A percentile compares a stretch with the other conserved stretches of the same genome.
Evolutionary conservation across 1,140 invertebrate species (phyloP).

Genomic region (Chironomus tepperi): DNA sequence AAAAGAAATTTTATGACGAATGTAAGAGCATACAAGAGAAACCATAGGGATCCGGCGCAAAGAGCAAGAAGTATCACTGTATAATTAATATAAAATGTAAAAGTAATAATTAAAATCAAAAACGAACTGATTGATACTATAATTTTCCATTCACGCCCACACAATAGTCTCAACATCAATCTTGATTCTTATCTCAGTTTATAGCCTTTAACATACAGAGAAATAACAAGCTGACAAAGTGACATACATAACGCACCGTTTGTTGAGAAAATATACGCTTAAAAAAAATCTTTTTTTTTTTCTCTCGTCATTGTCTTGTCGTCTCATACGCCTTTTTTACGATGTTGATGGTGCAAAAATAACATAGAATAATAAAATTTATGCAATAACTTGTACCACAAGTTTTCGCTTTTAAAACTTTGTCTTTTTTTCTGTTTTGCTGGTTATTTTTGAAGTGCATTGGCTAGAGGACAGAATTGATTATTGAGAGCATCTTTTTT

Average conservation of each 20-base stretch:
- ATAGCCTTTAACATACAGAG: not conserved
- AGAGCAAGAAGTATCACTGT: no score
- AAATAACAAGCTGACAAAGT: not conserved
- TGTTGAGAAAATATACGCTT: not conserved
- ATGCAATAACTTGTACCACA: slow-evolving; percentile 12
- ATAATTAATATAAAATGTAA: no score
- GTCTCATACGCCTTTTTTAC: slow-evolving; percentile 4
- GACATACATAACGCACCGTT: not conserved
- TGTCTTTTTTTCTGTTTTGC: not conserved
- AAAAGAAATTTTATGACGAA: no score
- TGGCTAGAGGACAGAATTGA: no score
- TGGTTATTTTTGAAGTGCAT: no score
- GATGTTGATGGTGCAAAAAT: slow-evolving; percentile 8
- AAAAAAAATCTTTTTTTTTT: not conserved
- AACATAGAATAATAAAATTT: slow-evolving; percentile 15
- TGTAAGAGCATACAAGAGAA: no score
- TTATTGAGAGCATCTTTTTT: no score
- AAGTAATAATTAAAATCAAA: no score
- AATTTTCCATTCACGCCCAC: not conserved
- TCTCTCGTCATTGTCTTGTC: slow-evolving; percentile 6
- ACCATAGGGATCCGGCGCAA: no score
- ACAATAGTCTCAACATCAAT: not conserved
- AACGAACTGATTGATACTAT: not conserved
- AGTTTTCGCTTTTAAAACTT: not conserved
- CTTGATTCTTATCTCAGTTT: not conserved